Evolutionary conservation across 2,113 vertebrate species (phyloP).

Genomic region (Sturnus vulgaris): DNA sequence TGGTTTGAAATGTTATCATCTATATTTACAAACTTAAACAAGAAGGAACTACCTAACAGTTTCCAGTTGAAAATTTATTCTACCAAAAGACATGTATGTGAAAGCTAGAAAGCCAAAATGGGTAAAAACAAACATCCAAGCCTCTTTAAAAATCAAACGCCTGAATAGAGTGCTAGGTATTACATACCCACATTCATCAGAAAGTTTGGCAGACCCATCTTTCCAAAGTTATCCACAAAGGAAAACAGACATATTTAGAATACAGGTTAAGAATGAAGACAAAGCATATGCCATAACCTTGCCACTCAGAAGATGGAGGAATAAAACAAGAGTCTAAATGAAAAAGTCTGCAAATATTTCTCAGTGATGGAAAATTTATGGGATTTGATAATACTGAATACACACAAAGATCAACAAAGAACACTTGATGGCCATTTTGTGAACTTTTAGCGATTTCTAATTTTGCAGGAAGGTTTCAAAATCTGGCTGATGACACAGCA

Average conservation of each 20-base stretch:
- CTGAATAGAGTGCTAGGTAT: neutral
- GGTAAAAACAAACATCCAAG: neutral
- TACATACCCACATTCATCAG: neutral
- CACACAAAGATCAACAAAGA: neutral
- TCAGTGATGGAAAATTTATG: neutral
- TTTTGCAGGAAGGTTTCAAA: neutral
- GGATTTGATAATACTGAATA: neutral
- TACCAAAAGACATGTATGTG: neutral
- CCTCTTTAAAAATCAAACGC: neutral
- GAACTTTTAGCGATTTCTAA: neutral
- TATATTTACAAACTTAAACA: neutral
- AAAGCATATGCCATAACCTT: neutral
- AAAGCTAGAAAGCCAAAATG: neutral
- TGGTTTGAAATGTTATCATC: neutral
- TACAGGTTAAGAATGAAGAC: neutral
- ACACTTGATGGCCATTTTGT: neutral
- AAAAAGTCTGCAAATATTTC: neutral
- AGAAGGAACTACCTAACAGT: neutral
- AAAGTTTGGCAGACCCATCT: neutral
- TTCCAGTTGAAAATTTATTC: neutral
- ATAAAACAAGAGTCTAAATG: neutral
- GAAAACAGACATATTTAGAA: neutral
- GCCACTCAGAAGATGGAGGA: neutral
- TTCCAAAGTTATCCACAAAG: neutral
- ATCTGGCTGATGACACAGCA: neutral